phyloP scores from a whole-genome alignment of 2,113 vertebrate species.

The Forbesichthys papilliferus region DNA sequence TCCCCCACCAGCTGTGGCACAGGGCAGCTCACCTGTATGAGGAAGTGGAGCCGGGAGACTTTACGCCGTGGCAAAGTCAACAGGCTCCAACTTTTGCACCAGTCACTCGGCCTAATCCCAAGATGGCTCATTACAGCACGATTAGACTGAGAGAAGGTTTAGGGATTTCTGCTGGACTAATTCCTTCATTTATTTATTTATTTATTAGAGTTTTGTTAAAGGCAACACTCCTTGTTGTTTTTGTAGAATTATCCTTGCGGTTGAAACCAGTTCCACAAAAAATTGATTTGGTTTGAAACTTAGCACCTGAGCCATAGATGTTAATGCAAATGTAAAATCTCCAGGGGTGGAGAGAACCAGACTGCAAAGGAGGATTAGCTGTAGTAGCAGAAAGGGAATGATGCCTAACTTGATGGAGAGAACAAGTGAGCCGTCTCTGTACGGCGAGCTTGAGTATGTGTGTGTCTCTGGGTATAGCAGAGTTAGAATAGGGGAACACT shows the following conservation, averaged over 20 bases:
- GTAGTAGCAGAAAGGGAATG: too few species aligned
- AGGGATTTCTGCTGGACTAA: slow-evolving; percentile 61
- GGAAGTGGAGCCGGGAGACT: neutral
- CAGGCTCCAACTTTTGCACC: slow-evolving; percentile 35
- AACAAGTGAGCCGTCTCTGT: neutral
- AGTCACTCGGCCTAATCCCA: slow-evolving; percentile 68
- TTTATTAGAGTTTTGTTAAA: too few species aligned
- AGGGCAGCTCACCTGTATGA: neutral
- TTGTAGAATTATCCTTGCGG: too few species aligned
- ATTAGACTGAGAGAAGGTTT: slow-evolving; percentile 59
- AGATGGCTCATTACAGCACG: slow-evolving; percentile 71
- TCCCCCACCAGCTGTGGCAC: neutral
- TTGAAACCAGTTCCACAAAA: too few species aligned
- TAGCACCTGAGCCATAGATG: too few species aligned
- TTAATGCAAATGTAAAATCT: too few species aligned
- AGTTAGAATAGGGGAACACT: neutral
- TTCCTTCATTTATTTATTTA: neutral
- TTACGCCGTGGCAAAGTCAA: neutral
- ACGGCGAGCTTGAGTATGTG: neutral
- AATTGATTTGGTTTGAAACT: too few species aligned
- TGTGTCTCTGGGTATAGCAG: neutral
- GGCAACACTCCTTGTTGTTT: too few species aligned
- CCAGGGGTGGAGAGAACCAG: too few species aligned
- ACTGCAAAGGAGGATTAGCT: too few species aligned
- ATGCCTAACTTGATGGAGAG: neutral